A percentile compares a stretch with the other conserved stretches of the same genome.
phyloP scores from a whole-genome alignment of 2,888 invertebrate genomes.

The Euspilapteryx auroguttella region DNA sequence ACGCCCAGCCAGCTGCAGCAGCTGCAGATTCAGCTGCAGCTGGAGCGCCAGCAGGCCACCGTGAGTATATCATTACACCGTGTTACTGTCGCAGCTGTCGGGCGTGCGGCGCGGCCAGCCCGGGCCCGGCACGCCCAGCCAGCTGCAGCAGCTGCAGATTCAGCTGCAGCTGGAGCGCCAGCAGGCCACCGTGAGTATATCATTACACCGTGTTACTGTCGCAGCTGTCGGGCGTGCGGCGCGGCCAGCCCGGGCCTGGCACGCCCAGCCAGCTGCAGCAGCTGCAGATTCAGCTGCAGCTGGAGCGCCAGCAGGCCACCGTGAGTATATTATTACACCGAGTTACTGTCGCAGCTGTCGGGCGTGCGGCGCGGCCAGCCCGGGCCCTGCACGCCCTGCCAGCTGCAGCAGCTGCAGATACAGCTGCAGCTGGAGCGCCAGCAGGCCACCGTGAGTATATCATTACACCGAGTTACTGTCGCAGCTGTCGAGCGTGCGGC shows the following conservation, averaged over 20 bases:
- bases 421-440: conserved; percentile 80
- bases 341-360: conserved; percentile 80
- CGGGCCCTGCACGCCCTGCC: conserved; percentile 48
- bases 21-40: conserved; percentile 92
- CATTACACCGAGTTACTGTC: conserved; percentile 47
- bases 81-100: conserved; percentile 80
- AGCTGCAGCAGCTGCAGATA: conserved; percentile 80
- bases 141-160: conserved; percentile 89
- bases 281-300: conserved; percentile 92
- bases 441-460: conserved; percentile 62
- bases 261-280: conserved; percentile 75
- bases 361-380: conserved; percentile 70
- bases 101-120: conserved; percentile 69
- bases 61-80: conserved; percentile 68
- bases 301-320: conserved; percentile 85
- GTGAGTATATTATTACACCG: conserved; percentile 68
- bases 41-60: conserved; percentile 85
- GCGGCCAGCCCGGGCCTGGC: conserved; percentile 24
- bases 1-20: conserved; percentile 75
- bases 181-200: conserved; percentile 68
- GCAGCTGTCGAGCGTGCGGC: conserved; percentile 88
- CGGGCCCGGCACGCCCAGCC: conserved; percentile 48
- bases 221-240: conserved; percentile 79
- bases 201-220: conserved; percentile 83
- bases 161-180: conserved; percentile 90